These are phyloP conservation scores for Phymatocera aterrima DNA, from an alignment of 2,888 invertebrate species.

Conservation along the genomic window DNA sequence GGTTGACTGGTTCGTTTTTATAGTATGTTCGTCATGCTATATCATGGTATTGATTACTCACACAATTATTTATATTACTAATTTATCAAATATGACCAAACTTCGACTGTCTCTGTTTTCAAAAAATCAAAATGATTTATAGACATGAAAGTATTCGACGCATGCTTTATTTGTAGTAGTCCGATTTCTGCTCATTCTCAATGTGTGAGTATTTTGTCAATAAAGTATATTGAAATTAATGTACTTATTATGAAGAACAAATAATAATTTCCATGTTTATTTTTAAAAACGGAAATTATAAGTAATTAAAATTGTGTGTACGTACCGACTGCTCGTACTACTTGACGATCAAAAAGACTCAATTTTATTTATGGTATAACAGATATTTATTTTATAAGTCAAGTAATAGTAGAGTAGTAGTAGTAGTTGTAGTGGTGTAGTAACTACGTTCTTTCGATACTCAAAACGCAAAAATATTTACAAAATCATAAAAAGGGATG, in stretches of 20 bases:
- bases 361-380: slow-evolving; percentile 55
- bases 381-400: slow-evolving; percentile 35
- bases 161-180: not conserved
- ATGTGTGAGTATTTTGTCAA: not conserved
- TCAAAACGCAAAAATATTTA: slow-evolving; percentile 1
- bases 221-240: not conserved
- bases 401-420: slow-evolving; percentile 46
- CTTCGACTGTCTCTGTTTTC: not conserved
- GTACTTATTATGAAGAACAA: not conserved
- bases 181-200: not conserved
- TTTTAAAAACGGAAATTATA: slow-evolving; percentile 4
- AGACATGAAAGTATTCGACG: no score
- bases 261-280: not conserved
- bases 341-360: slow-evolving; percentile 53
- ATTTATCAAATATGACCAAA: slow-evolving; percentile 31
- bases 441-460: not conserved
- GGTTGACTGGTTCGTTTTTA: not conserved
- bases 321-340: slow-evolving; percentile 65
- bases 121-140: no score
- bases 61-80: slow-evolving; percentile 12
- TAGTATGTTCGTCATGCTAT: slow-evolving; percentile 1
- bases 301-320: slow-evolving; percentile 55
- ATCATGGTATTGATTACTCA: not conserved
- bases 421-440: slow-evolving; percentile 10
- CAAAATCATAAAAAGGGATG: slow-evolving; percentile 34